phyloP scores from a whole-genome alignment of 53 echinoderm and acorn worm species.

The Temnopleurus reevesii region DNA sequence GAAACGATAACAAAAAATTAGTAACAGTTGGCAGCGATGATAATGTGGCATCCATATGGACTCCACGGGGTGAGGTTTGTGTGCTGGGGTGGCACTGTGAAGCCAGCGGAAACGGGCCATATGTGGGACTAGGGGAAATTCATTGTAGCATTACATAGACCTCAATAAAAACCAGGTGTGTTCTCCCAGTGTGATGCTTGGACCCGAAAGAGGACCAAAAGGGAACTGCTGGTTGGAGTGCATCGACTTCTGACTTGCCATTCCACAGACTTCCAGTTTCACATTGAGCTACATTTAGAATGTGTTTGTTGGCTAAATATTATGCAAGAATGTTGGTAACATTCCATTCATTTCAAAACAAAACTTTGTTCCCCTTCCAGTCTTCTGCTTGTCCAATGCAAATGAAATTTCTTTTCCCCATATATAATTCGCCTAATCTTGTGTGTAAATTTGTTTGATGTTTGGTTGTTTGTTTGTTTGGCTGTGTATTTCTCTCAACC shows the following conservation, averaged over 20 bases:
- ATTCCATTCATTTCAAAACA: not conserved
- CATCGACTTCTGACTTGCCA: not conserved
- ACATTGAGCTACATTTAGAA: constrained; percentile 10
- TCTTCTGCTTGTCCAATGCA: too few species aligned
- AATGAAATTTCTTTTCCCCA: too few species aligned
- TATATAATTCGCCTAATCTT: too few species aligned
- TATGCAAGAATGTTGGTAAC: not conserved
- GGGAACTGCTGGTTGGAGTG: not conserved
- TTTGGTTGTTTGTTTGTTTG: too few species aligned
- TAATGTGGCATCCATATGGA: constrained; percentile 24
- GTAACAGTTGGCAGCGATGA: too few species aligned
- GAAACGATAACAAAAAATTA: too few species aligned
- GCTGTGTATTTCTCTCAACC: too few species aligned
- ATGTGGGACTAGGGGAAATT: constrained; percentile 34
- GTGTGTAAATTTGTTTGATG: too few species aligned
- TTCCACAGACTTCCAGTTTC: constrained; percentile 25
- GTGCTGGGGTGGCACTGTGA: constrained; percentile 1
- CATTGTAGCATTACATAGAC: constrained; percentile 12
- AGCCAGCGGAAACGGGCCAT: constrained; percentile 35
- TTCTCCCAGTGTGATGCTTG: not conserved
- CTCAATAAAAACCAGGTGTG: constrained; percentile 53
- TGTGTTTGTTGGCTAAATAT: not conserved
- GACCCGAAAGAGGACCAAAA: not conserved
- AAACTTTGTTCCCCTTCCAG: too few species aligned
- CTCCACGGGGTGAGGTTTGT: not conserved